Evolutionary conservation across 2,797 vertebrate species (phyloP).

Genomic region (Crotalus adamanteus): DNA sequence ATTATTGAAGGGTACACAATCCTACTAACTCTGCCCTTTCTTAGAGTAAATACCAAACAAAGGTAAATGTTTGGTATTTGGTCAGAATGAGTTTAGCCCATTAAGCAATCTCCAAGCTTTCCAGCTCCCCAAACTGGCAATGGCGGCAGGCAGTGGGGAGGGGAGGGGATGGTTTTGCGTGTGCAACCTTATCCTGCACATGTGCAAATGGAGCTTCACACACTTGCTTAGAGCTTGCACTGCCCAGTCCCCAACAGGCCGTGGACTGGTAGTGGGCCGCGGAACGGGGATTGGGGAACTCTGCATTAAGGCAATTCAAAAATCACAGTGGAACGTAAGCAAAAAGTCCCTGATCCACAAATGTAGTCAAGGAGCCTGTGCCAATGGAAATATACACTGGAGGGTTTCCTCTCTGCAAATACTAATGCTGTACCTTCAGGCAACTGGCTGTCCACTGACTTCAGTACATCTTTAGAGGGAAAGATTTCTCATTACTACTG

Average conservation of each 20-base stretch:
- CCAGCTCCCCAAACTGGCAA: neutral
- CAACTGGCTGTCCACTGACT: neutral
- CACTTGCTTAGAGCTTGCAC: neutral
- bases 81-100: neutral
- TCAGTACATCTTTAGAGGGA: neutral
- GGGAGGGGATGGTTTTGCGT: neutral
- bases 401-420: neutral
- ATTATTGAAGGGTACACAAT: no score
- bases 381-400: neutral
- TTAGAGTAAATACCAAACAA: no score
- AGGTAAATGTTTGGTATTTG: no score
- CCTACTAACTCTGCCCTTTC: no score
- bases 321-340: neutral
- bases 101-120: neutral
- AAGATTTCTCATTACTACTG: neutral
- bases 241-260: neutral
- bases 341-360: neutral
- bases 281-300: neutral
- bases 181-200: neutral
- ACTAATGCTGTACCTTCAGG: neutral
- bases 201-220: neutral
- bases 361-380: neutral
- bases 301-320: neutral
- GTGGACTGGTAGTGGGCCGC: neutral
- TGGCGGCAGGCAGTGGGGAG: fast-evolving